phyloP scores from a whole-genome alignment of 2,888 invertebrate species.

The Acleris cristana region DNA sequence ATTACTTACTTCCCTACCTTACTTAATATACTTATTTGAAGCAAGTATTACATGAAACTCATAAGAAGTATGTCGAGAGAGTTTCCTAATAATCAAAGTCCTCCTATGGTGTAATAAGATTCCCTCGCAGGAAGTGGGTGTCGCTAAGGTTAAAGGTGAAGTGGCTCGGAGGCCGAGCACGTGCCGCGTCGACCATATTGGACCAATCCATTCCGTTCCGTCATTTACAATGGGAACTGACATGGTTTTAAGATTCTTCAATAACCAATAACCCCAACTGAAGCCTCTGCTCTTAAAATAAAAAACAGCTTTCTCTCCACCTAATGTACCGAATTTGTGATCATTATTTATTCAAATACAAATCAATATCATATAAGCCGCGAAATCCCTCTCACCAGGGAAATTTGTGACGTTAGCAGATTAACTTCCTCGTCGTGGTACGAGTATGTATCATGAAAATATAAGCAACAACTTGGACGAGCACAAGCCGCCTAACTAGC shows the following conservation, averaged over 20 bases:
- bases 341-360: slow-evolving; percentile 17
- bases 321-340: slow-evolving; percentile 6
- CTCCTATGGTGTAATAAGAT: too few species aligned
- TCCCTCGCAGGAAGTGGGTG: slow-evolving; percentile 6
- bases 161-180: slow-evolving; percentile 41
- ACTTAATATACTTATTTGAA: too few species aligned
- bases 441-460: slow-evolving; percentile 2
- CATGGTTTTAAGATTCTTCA: slow-evolving; percentile 31
- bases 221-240: slow-evolving; percentile 40
- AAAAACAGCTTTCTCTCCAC: neutral
- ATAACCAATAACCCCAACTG: slow-evolving; percentile 1
- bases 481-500: neutral
- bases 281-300: slow-evolving; percentile 1
- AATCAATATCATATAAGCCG: slow-evolving; percentile 7
- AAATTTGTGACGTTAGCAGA: neutral
- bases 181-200: slow-evolving; percentile 44
- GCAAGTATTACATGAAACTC: too few species aligned
- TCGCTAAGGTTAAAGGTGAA: slow-evolving; percentile 30
- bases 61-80: too few species aligned
- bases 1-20: too few species aligned
- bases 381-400: neutral
- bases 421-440: slow-evolving; percentile 1
- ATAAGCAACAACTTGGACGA: neutral
- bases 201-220: slow-evolving; percentile 45
- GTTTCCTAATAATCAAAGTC: too few species aligned